Conservation (phyloP, 2,888 invertebrate species). For the Plusia festucae region DNA sequence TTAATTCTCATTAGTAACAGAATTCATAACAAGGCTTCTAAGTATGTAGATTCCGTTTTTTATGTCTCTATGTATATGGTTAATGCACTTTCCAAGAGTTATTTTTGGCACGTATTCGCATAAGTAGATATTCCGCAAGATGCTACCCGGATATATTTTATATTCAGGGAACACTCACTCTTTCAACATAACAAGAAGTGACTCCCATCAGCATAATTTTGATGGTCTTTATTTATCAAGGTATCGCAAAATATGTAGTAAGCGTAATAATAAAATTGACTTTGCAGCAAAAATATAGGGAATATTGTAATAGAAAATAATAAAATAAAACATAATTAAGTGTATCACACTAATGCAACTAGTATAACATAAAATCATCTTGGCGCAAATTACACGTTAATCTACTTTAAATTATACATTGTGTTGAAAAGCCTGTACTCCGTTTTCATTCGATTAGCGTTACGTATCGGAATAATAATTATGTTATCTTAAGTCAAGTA, state of each 20-base stretch:
- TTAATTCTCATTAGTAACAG: too few species aligned
- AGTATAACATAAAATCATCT: too few species aligned
- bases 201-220: background rate
- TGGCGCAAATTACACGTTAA: background rate
- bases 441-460: background rate
- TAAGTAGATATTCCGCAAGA: slow-evolving; percentile 3
- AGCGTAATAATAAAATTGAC: background rate
- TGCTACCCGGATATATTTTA: background rate
- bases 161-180: slow-evolving; percentile 1
- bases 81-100: slow-evolving; percentile 1
- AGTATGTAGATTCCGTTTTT: background rate
- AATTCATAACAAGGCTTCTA: too few species aligned
- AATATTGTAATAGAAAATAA: too few species aligned
- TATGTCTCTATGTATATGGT: background rate
- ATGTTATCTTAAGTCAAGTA: background rate
- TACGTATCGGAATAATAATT: background rate
- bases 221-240: background rate
- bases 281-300: too few species aligned
- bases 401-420: background rate
- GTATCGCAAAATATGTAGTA: background rate
- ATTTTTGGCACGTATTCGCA: slow-evolving; percentile 7
- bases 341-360: too few species aligned
- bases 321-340: too few species aligned
- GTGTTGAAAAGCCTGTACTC: background rate
- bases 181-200: background rate